Base-by-base conservation (phyloP, 2,113 vertebrate species). In the Morone chrysops region DNA sequence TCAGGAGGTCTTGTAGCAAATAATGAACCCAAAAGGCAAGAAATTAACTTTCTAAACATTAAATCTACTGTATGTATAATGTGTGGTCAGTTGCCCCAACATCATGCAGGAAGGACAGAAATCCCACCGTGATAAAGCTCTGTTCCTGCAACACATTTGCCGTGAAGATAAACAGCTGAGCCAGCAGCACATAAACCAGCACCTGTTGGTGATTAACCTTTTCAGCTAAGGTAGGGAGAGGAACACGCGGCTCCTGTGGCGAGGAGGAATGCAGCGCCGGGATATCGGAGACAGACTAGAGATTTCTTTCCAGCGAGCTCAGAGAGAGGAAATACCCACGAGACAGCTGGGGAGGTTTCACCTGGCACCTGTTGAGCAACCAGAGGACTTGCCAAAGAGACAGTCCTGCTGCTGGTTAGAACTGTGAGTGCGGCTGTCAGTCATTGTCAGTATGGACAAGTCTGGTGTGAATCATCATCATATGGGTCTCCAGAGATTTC, bases 151-250 rank as follows among this genome's bases (percentile, higher is more conserved):
- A 31, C 87, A 80, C 84, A 82, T 93, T 89, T 83, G 60, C 65
- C 41, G 73, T 84, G 76, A 88, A 91, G 89, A 88, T 90, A 89
- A 92, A 90, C 78, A 83, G 87, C 88, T 88, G 87, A 90, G 82
- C 59, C 85, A 81, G 85, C 87, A 82, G 81, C 84, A 57, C 76
- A 78, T 87, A 89, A 91, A 91, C 81, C 84, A 13, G 75, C 92
- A 94, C 94, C 94, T 95, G 94, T 95, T 93, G 89, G 93, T 63
- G 87, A 91, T 94, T 92, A 95, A 92, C 92, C 93, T 91, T 77
- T 65, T 40, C 71, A 40, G 81, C 73, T 0, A 89, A 94, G 93
- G 92, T 92, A 90, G 60, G 47, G 73, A 47, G 84, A 68, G 70
- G 25, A 62, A n/a, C 68, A 54, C 54, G 50, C 18, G 43, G 83